Conservation (phyloP, 2,888 invertebrate species). For the Stomorhina lunata region DNA sequence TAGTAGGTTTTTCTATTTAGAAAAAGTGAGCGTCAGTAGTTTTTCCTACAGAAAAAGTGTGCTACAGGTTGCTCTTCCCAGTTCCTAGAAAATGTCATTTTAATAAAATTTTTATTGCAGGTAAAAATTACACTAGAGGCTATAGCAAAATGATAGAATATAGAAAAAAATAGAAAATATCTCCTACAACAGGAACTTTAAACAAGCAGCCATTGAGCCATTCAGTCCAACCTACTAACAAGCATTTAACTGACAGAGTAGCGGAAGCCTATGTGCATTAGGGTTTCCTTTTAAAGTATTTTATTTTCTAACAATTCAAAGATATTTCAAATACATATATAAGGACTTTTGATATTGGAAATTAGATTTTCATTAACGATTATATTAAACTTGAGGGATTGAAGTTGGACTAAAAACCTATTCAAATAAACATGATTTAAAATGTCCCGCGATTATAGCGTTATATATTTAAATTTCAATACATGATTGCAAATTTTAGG, state of each 20-base stretch:
- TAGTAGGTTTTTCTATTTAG: too few species aligned
- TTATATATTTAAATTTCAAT: too few species aligned
- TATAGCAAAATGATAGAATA: constrained; percentile 1
- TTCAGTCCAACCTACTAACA: constrained; percentile 42
- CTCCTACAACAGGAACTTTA: constrained; percentile 11
- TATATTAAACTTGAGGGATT: too few species aligned
- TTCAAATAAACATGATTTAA: too few species aligned
- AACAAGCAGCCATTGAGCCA: constrained; percentile 29
- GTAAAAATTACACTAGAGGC: constrained; percentile 45
- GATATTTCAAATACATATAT: too few species aligned
- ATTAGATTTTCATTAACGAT: too few species aligned
- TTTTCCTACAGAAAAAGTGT: not conserved
- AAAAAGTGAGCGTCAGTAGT: too few species aligned
- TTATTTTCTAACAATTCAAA: not conserved
- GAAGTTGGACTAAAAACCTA: too few species aligned
- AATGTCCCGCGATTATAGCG: too few species aligned
- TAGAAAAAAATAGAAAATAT: not conserved
- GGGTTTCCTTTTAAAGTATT: not conserved
- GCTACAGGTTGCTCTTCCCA: not conserved
- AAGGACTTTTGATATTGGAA: too few species aligned
- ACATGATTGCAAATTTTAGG: too few species aligned
- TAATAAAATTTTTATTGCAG: constrained; percentile 61
- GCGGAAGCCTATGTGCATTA: not conserved
- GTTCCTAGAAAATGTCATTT: constrained; percentile 48
- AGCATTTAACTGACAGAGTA: constrained; percentile 10